Evolutionary conservation across 92 coral and sea anemone genomes (phyloP).

Genomic region (Ricordea florida): DNA sequence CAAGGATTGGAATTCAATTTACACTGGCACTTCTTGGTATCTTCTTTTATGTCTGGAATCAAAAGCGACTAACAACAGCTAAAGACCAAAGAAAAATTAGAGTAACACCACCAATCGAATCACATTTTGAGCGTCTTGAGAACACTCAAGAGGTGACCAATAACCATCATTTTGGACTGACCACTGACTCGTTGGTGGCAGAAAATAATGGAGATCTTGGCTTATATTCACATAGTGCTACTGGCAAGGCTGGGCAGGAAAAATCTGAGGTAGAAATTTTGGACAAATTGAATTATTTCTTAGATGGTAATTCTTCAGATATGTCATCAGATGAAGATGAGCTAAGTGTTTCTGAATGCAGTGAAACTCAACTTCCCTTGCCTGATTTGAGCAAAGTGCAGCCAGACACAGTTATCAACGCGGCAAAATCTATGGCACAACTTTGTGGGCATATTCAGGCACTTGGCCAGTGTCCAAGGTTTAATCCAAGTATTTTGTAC

Average conservation of each 20-base stretch:
- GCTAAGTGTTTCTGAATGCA: background rate
- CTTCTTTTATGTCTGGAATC: slow-evolving; percentile 43
- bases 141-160: background rate
- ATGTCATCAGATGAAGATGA: slow-evolving; percentile 22
- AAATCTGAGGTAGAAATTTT: background rate
- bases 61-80: background rate
- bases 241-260: background rate
- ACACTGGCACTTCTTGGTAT: slow-evolving; percentile 47
- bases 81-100: slow-evolving; percentile 8
- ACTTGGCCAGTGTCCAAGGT: slow-evolving; percentile 5
- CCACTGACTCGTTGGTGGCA: background rate
- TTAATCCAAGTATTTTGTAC: background rate
- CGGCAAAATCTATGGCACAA: slow-evolving; percentile 6
- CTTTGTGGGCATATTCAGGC: slow-evolving; percentile 1
- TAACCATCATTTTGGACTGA: background rate
- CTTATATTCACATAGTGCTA: background rate
- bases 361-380: background rate
- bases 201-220: background rate
- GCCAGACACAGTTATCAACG: background rate
- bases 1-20: slow-evolving; percentile 40
- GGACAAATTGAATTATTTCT: background rate
- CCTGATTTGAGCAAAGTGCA: background rate
- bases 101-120: slow-evolving; percentile 30
- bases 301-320: background rate
- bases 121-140: background rate